Evolutionary conservation across 2,888 invertebrate species (phyloP), one percentile per base, ranked within the genome.

Genomic region (Maniola hyperantus): DNA sequence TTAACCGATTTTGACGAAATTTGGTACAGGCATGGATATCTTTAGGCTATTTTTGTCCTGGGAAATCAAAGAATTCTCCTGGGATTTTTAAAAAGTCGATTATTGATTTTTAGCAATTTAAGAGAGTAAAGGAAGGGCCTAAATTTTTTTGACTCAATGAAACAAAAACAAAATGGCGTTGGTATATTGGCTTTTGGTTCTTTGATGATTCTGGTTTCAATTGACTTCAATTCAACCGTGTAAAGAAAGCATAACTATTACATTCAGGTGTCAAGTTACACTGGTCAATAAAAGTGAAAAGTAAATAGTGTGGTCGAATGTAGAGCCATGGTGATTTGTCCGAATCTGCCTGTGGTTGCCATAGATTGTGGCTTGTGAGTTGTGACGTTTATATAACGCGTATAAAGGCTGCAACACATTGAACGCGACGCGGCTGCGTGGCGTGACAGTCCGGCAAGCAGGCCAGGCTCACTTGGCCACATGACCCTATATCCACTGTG

Each of bases 221-320:
- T 51, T 57, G 11, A 10, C 15, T n/a, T 34, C 4, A 26, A 26
- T 13, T 58, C 26, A 26, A 44, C n/a, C 44, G 58, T 44, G 44
- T 58, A 44, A 58, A 36, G 42, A 7, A 34, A 34, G 55, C 36
- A 39, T 55, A 18, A 55, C 15, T 11, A 39, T 57, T 42, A 58
- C 26, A 53, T 50, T 15, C 39, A 58, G 44, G 59, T 71, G 33
- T 71, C 78, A 68, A 61, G n/a, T 18, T 63, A 72, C 18, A 64
- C 60, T 75, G 76, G 74, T 72, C 64, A 34, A 59, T 71, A 72
- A 75, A 75, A 75, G 75, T 76, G 73, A 76, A 77, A 75, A 71
- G 75, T 73, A 75, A 76, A 74, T 74, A 73, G 54, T 72, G 70
- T 66, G 67, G 70, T 71, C 69, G 70, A 74, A 73, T 74, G 70